A percentile compares a stretch with the other conserved stretches of the same genome.
phyloP scores from a whole-genome alignment of 2,888 invertebrate genomes.

The Spodoptera littoralis region DNA sequence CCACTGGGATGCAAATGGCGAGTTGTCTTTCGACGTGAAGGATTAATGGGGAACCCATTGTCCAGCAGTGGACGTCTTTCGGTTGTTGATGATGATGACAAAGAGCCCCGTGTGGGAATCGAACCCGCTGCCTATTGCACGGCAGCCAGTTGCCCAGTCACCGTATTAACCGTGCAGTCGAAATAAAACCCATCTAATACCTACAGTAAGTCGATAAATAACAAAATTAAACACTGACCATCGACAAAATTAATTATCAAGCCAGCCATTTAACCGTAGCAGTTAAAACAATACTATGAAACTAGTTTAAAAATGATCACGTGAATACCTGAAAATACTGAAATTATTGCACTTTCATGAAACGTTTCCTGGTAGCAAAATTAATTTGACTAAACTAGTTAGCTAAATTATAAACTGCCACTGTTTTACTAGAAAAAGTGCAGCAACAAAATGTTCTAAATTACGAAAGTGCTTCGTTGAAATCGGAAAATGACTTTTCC shows the following conservation, averaged over 20 bases:
- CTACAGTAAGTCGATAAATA: background rate
- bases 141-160: too few species aligned
- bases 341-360: background rate
- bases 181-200: too few species aligned
- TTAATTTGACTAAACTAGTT: conserved; percentile 8
- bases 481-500: background rate
- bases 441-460: background rate
- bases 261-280: background rate
- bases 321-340: background rate
- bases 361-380: conserved; percentile 1
- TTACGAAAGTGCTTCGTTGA: conserved; percentile 2
- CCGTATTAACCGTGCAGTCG: too few species aligned
- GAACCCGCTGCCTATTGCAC: too few species aligned
- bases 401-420: conserved; percentile 15
- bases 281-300: background rate
- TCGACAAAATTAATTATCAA: background rate
- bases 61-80: too few species aligned
- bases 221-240: background rate
- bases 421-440: conserved; percentile 23
- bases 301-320: background rate
- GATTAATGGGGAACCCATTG: too few species aligned
- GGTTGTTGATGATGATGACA: too few species aligned
- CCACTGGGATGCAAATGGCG: too few species aligned
- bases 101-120: too few species aligned
- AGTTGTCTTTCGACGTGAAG: too few species aligned